These are phyloP conservation scores for Tinea trinotella DNA, from an alignment of 2,888 invertebrate genomes.

Conservation along the genomic window DNA sequence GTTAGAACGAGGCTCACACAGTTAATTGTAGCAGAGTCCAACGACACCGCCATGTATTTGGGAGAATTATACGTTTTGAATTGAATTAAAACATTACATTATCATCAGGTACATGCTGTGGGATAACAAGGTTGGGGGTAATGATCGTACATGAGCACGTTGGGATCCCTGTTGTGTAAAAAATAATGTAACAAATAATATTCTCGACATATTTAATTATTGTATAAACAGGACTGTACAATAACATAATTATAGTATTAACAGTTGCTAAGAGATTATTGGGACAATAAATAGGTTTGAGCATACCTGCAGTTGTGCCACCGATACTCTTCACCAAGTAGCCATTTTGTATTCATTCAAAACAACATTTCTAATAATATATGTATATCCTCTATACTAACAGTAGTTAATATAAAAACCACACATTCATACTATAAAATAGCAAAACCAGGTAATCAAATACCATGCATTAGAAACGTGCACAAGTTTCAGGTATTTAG, in stretches of 20 bases:
- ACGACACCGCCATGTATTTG: background rate
- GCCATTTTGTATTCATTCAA: too few relatives aligned
- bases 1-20: conserved; percentile 3
- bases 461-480: conserved; percentile 48
- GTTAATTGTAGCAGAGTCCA: conserved; percentile 5
- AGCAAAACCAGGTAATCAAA: conserved; percentile 25
- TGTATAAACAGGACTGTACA: conserved; percentile 59
- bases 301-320: conserved; percentile 41
- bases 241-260: conserved; percentile 50
- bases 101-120: conserved; percentile 3
- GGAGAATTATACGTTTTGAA: background rate
- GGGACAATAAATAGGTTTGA: conserved; percentile 46
- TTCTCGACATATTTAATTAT: conserved; percentile 62
- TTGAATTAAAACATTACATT: background rate
- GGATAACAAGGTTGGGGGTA: background rate
- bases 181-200: conserved; percentile 18
- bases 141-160: conserved; percentile 22
- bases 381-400: conserved; percentile 25
- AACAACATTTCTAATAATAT: background rate
- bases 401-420: conserved; percentile 27
- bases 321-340: background rate
- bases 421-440: conserved; percentile 36
- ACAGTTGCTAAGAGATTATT: conserved; percentile 20
- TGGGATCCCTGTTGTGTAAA: conserved; percentile 27
- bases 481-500: conserved; percentile 9